These are phyloP conservation scores for Drosophila oshimai DNA, from an alignment of 1,140 invertebrate species.

Conservation along the genomic window DNA sequence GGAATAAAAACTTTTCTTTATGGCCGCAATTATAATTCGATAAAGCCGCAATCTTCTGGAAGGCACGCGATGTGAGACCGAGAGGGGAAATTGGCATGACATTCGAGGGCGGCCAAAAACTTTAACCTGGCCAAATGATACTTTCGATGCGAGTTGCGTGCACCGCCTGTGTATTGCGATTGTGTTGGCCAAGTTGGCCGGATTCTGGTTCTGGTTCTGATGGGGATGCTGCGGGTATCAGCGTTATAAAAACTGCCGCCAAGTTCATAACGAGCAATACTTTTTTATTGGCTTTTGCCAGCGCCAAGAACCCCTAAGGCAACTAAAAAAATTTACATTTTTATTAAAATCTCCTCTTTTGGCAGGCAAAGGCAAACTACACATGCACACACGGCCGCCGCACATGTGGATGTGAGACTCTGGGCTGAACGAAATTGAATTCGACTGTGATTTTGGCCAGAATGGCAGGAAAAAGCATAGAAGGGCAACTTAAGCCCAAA, in stretches of 20 bases:
- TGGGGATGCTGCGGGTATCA: neutral
- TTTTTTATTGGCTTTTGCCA: conserved; percentile 71
- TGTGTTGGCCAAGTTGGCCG: neutral
- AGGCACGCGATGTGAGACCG: conserved; percentile 9
- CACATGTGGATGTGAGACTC: neutral
- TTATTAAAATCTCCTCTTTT: conserved; percentile 67
- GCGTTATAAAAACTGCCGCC: conserved; percentile 55
- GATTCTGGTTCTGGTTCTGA: neutral
- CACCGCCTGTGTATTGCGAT: conserved; percentile 10
- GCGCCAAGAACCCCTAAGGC: conserved; percentile 63
- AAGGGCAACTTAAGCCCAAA: conserved; percentile 7
- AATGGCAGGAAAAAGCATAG: neutral
- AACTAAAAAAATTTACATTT: conserved; percentile 70
- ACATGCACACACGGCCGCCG: neutral
- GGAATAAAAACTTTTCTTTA: conserved; percentile 44
- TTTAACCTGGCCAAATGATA: conserved; percentile 60
- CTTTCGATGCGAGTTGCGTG: conserved; percentile 40
- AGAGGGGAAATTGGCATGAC: conserved; percentile 47
- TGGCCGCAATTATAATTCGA: conserved; percentile 46
- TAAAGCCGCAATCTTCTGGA: conserved; percentile 35
- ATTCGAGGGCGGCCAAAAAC: conserved; percentile 25
- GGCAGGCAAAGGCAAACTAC: conserved; percentile 44
- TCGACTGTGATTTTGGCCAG: conserved; percentile 47
- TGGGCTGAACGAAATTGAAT: conserved; percentile 54
- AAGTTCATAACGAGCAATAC: conserved; percentile 75